Evolutionary conservation across 2,888 invertebrate species (phyloP).

Genomic region (Capitulum mitella): DNA sequence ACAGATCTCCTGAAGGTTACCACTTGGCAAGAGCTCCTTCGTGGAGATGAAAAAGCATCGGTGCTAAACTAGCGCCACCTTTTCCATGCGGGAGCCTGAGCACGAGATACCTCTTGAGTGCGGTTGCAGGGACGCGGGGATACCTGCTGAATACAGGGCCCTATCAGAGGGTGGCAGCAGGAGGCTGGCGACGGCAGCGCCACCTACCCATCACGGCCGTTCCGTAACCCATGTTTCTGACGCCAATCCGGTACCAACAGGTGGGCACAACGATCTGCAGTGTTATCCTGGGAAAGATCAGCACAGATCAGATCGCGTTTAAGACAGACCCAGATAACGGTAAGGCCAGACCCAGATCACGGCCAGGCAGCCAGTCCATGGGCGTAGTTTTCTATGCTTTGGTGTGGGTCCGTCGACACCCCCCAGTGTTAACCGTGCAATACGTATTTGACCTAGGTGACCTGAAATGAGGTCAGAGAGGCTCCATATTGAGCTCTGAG

Average conservation of each 20-base stretch:
- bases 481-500: too few relatives aligned
- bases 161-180: too few relatives aligned
- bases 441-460: too few relatives aligned
- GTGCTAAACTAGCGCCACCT: too few relatives aligned
- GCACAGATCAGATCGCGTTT: neutral
- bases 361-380: neutral
- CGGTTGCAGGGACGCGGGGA: too few relatives aligned
- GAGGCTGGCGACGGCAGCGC: neutral
- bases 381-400: neutral
- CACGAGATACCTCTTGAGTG: neutral
- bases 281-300: slow-evolving; percentile 21
- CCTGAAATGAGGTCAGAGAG: too few relatives aligned
- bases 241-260: slow-evolving; percentile 95
- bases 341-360: neutral
- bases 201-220: slow-evolving; percentile 32
- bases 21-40: too few relatives aligned
- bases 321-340: neutral
- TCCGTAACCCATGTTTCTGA: slow-evolving; percentile 40
- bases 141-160: too few relatives aligned
- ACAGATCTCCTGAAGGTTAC: too few relatives aligned
- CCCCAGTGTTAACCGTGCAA: neutral
- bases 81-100: too few relatives aligned
- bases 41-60: too few relatives aligned
- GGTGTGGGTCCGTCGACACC: neutral
- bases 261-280: slow-evolving; percentile 83